phyloP scores from a whole-genome alignment of 2,888 invertebrate genomes.

The Ellobium chinense region DNA sequence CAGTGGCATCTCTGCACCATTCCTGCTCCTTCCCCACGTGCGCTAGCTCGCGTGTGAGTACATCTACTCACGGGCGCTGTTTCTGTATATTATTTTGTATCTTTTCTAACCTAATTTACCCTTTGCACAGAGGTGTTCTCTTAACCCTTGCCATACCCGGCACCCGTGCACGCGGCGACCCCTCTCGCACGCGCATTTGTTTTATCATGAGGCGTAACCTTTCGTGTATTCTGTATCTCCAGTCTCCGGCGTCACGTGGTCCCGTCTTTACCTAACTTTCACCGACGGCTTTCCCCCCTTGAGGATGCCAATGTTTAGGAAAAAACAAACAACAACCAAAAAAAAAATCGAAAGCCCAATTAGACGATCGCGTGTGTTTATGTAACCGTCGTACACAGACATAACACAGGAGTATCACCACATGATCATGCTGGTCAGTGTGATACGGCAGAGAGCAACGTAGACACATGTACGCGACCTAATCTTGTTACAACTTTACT shows the following conservation, averaged over 20 bases:
- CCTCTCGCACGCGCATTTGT: neutral
- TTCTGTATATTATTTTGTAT: slow-evolving; percentile 9
- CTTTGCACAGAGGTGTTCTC: neutral
- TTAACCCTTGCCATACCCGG: neutral
- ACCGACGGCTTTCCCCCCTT: neutral
- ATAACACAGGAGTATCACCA: too few species aligned
- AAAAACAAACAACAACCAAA: too few species aligned
- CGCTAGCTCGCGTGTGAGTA: neutral
- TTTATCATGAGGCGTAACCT: neutral
- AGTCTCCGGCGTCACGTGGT: neutral
- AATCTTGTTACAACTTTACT: too few species aligned
- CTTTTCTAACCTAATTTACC: neutral
- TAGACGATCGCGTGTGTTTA: neutral
- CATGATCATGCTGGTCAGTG: too few species aligned
- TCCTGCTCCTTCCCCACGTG: neutral
- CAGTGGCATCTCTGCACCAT: neutral
- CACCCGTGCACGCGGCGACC: neutral
- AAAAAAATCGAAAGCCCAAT: neutral
- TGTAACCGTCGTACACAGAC: too few species aligned
- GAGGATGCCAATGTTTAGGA: neutral
- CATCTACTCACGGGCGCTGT: neutral
- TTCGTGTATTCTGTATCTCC: neutral
- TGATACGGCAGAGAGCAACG: too few species aligned
- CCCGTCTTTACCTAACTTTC: neutral
- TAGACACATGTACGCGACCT: too few species aligned